Base-by-base conservation (phyloP, 2,113 vertebrate species). In the Megaceryle torquata region DNA sequence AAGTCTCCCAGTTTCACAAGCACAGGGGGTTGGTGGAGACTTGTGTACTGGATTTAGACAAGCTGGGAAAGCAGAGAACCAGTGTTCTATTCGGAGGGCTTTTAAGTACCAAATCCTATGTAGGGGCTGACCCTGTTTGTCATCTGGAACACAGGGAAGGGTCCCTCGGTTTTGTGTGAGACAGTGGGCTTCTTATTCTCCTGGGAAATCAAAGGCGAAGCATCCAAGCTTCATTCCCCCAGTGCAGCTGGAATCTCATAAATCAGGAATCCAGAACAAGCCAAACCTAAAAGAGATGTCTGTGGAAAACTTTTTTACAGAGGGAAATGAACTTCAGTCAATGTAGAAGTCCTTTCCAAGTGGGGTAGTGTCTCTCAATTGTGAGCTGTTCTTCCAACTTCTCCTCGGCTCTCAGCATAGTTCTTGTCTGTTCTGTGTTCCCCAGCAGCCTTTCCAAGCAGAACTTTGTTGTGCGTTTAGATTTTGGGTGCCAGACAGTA, bases 71-170 rank as follows among this genome's bases (percentile, higher is more conserved):
- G 35, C 16, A 88, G 61, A 33, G 12, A 14, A 53, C 14, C 29
- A 3, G 0, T 15, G 29, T 10, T 19, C 46, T 46, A 5, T 53
- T 65, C 63, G 16, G 22, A n/a, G 17, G 6, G 31, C n/a, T 1
- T 68, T 72, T 59, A 25, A 39, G 24, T 79, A 46, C 43, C 16
- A 74, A 50, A 31, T 5, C 46, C 14, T 46, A 6, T 29, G 6
- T 25, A n/a, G 14, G 18, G 4, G 1, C 2, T 60, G 50, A 35
- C 35, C 26, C 54, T 13, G 7, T 18, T 54, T 53, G 18, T 75
- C 10, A 26, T 22, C 44, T 37, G 57, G 15, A 53, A 63, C 28
- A 7, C 50, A 9, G 14, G 1, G 51, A 35, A 26, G 4, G 28
- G 44, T 22, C 16, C 16, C 61, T 78, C 1, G 2, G 6, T 33